These are phyloP conservation scores for Sphyrna mokarran DNA, from an alignment of 2,113 vertebrate species.

Conservation along the genomic window DNA sequence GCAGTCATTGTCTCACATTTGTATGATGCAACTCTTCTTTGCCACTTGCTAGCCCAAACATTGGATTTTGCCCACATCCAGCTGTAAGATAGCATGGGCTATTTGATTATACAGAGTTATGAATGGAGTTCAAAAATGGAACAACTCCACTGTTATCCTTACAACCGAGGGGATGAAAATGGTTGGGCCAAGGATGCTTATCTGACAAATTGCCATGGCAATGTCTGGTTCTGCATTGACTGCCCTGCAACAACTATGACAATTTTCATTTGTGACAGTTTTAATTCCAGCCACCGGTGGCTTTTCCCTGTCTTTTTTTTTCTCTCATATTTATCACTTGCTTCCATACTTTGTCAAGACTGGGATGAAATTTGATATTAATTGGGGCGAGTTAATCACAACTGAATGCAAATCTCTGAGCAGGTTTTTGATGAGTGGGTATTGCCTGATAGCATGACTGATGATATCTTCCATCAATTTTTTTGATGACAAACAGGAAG, in stretches of 20 bases:
- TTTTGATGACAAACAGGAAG: background rate
- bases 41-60: background rate
- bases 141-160: background rate
- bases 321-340: background rate
- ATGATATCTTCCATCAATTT: background rate
- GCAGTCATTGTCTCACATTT: background rate
- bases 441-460: background rate
- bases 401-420: background rate
- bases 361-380: background rate
- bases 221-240: background rate
- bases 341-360: background rate
- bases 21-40: background rate
- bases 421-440: background rate
- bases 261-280: background rate
- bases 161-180: background rate
- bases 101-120: background rate
- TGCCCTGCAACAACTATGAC: background rate
- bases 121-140: background rate
- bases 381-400: background rate
- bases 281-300: background rate
- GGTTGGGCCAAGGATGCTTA: background rate
- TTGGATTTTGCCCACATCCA: background rate
- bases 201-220: background rate
- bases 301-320: background rate
- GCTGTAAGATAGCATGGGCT: background rate